Conservation (phyloP, 2,113 vertebrate species). For the Phycodurus eques region DNA sequence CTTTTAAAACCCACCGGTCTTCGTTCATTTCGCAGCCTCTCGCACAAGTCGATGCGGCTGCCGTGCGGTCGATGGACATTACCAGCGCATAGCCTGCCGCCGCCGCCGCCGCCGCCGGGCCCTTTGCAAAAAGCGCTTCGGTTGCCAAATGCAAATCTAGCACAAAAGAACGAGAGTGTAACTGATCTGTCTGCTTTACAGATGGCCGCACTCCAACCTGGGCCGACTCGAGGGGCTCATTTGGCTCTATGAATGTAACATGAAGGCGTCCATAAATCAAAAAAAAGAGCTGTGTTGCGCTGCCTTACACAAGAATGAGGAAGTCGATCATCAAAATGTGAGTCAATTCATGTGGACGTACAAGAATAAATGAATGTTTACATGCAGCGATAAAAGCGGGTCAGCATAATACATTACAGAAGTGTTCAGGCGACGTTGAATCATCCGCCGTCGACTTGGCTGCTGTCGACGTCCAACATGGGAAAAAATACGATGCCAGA, state of each 20-base stretch:
- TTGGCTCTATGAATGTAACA: conserved; percentile 21
- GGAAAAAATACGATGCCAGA: neutral
- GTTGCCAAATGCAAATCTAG: conserved; percentile 34
- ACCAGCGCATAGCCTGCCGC: conserved; percentile 10
- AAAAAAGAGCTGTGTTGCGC: conserved; percentile 6
- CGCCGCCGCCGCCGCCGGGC: conserved; percentile 29
- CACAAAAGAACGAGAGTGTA: conserved; percentile 22
- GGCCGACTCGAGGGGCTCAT: conserved; percentile 2
- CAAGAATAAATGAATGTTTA: neutral
- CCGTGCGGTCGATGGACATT: conserved; percentile 1
- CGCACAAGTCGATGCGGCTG: conserved; percentile 34
- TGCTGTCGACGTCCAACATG: neutral
- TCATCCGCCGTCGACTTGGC: neutral
- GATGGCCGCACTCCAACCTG: conserved; percentile 2
- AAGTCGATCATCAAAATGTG: neutral
- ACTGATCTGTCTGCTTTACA: conserved; percentile 7
- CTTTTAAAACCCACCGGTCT: conserved; percentile 23
- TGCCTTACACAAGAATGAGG: neutral
- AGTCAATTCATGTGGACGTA: neutral
- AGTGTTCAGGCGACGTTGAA: neutral
- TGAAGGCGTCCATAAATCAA: conserved; percentile 15
- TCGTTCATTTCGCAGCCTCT: conserved; percentile 39
- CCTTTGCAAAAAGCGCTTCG: conserved; percentile 19
- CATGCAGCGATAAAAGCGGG: neutral
- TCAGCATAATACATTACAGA: neutral